phyloP scores from a whole-genome alignment of 2,888 invertebrate genomes.

The Synanthedon tipuliformis region DNA sequence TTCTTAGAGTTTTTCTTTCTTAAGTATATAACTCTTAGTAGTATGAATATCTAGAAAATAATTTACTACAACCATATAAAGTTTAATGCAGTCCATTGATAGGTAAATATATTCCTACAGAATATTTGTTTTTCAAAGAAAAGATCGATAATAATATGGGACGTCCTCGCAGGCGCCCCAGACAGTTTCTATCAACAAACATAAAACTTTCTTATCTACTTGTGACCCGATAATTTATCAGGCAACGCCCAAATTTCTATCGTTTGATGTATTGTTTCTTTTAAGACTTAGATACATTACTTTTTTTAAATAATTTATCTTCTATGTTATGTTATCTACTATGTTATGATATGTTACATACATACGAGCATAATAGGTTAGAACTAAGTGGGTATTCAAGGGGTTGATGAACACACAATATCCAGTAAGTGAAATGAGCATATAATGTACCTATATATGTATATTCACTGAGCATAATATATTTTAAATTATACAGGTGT shows the following conservation, averaged over 20 bases:
- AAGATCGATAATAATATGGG: constrained; percentile 9
- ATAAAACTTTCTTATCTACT: constrained; percentile 10
- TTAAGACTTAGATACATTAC: not conserved
- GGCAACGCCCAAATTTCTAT: constrained; percentile 24
- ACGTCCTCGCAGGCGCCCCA: constrained; percentile 10
- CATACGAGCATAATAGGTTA: not conserved
- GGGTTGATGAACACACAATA: no score
- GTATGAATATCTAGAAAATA: no score
- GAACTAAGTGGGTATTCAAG: not conserved
- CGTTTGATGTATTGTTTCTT: not conserved
- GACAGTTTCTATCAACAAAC: constrained; percentile 12
- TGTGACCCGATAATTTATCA: constrained; percentile 20
- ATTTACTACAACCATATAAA: no score
- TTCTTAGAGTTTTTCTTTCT: no score
- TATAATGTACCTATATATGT: no score
- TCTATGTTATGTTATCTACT: not conserved
- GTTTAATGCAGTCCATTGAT: constrained; percentile 2
- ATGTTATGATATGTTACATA: no score
- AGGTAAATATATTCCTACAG: constrained; percentile 4
- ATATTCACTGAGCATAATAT: no score
- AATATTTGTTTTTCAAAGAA: constrained; percentile 17
- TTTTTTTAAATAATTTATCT: not conserved
- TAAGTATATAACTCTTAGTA: no score
- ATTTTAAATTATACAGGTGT: no score
- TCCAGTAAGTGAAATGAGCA: no score